Evolutionary conservation across 2,113 vertebrate genomes (phyloP).

Genomic region (Sakesphorus luctuosus): DNA sequence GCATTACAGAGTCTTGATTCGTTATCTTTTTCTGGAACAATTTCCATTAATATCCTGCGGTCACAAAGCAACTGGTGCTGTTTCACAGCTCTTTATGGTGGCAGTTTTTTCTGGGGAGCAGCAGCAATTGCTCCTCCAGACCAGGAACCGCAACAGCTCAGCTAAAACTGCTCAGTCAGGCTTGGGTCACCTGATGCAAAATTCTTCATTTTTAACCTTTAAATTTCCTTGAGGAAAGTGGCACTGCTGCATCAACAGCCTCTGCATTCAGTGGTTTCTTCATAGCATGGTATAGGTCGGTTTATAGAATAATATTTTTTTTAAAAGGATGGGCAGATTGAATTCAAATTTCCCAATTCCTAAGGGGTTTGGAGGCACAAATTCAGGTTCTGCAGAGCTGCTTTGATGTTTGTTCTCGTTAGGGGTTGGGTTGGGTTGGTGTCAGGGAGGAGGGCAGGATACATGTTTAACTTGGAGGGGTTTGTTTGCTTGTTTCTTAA

Average conservation of each 20-base stretch:
- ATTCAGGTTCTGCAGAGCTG: background rate
- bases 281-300: background rate
- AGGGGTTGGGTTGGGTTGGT: background rate
- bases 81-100: conserved; percentile 7
- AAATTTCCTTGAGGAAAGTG: background rate
- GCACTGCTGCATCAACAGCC: background rate
- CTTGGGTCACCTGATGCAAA: background rate
- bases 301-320: background rate
- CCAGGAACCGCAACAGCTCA: background rate
- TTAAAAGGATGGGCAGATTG: background rate
- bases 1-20: background rate
- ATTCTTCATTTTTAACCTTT: background rate
- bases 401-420: background rate
- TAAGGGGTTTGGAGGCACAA: background rate
- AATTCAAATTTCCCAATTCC: background rate
- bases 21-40: background rate
- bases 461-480: background rate
- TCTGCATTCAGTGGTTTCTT: background rate
- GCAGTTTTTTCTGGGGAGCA: background rate
- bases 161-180: background rate
- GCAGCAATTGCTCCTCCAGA: background rate
- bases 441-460: accelerated
- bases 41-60: conserved; percentile 10
- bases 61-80: background rate
- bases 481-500: background rate